phyloP scores from a whole-genome alignment of 2,113 vertebrate genomes.

The Sceloporus undulatus region DNA sequence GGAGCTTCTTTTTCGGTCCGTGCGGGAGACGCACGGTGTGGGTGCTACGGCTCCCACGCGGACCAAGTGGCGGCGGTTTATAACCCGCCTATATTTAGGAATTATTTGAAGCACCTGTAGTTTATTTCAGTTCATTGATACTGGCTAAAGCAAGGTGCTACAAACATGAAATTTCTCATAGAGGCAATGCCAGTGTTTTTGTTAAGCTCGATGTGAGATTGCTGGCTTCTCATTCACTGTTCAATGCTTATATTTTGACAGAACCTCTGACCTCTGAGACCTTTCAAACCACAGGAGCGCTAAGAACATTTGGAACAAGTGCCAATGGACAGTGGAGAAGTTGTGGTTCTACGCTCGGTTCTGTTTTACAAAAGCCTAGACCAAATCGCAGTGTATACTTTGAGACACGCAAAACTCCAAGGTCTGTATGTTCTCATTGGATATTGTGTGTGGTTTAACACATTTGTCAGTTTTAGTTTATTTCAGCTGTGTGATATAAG shows the following conservation, averaged over 20 bases:
- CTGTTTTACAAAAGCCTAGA: slow-evolving; percentile 70
- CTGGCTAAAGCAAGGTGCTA: too few relatives aligned
- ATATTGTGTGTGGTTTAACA: not conserved
- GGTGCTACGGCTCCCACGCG: too few relatives aligned
- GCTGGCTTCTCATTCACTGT: accelerated
- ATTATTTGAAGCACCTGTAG: not conserved
- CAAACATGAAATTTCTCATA: not conserved
- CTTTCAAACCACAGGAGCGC: slow-evolving; percentile 52
- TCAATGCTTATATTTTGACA: slow-evolving; percentile 20
- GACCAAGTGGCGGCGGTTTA: too few relatives aligned
- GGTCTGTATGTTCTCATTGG: slow-evolving; percentile 53
- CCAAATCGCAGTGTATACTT: slow-evolving; percentile 74
- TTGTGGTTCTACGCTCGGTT: slow-evolving; percentile 46
- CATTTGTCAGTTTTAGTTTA: not conserved
- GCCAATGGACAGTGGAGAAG: slow-evolving; percentile 81
- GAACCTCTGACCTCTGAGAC: slow-evolving; percentile 66
- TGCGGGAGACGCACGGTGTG: too few relatives aligned
- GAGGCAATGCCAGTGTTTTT: not conserved
- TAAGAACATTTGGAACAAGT: slow-evolving; percentile 62
- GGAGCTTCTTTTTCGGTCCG: too few relatives aligned
- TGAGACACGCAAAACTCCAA: slow-evolving; percentile 75
- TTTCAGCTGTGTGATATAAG: not conserved
- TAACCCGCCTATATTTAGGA: not conserved
- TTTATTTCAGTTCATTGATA: not conserved
- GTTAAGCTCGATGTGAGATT: accelerated